Evolutionary conservation across 2,888 invertebrate genomes (phyloP), one percentile per base, ranked within the genome.

Genomic region (Rhimphoctona megacephalus): DNA sequence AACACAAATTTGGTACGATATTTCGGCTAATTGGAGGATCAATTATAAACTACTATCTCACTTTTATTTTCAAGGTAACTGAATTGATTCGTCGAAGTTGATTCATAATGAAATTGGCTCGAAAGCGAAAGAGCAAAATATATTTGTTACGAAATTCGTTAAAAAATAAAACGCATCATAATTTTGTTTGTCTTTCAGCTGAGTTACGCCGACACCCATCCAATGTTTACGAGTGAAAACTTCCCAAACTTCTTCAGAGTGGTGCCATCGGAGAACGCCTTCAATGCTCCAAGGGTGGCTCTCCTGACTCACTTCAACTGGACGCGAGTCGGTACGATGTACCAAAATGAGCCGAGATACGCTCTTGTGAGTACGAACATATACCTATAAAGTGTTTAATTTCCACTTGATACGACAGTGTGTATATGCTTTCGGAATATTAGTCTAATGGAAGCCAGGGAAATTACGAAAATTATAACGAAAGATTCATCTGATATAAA

Each of bases 221-320:
- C 99, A 0, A 98, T 99, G 97, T 98, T 99, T 95, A 98, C 98
- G 8, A 97, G 97, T 92, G 97, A 98, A 92, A 98, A 98, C 90
- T 99, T 98, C 94, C 99, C 99, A 11, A 98, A 99, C 94, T 99
- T 99, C 95, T 99, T 98, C 95, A 97, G 99, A 74, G 98, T 99
- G 87, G 99, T 99, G 30, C 99, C 99, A 0, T 98, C 98, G 79
- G 99, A 99, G 94, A 98, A 98, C 93, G 99, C 99, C 74, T 99
- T 99, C 95, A 99, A 99, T 95, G 96, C 97, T 30, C 99, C 99
- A 0, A 96, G 99, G 43, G 96, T 99, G 80, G 96, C 98, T 7
- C 95, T 99, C 49, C 95, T 99, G 89, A 96, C 97, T 92, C 97
- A 97, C 91, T 99, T 98, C 95, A 99, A 99, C 95, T 99, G 99